A percentile compares a stretch with the other conserved stretches of the same genome.
phyloP scores from a whole-genome alignment of 2,113 vertebrate genomes.

The Sceloporus tristichus region DNA sequence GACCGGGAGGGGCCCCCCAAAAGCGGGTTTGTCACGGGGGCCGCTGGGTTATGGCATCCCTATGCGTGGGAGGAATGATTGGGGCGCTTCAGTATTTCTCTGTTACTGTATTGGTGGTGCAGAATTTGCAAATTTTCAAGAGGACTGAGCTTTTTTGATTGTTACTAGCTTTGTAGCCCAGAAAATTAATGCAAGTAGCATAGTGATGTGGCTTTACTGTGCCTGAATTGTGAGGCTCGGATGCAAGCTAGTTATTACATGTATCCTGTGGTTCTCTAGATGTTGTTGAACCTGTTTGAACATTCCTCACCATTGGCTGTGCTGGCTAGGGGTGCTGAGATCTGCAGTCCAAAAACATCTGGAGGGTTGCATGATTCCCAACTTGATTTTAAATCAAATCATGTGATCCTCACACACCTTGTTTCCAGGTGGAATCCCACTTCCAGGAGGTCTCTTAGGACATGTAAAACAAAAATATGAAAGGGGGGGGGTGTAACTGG shows the following conservation, averaged over 20 bases:
- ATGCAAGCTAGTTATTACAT: neutral
- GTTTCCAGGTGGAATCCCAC: too few relatives aligned
- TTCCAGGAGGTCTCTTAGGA: too few relatives aligned
- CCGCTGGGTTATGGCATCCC: neutral
- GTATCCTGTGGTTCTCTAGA: neutral
- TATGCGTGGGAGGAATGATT: neutral
- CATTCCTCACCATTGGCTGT: neutral
- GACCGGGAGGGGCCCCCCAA: too few relatives aligned
- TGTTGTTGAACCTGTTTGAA: neutral
- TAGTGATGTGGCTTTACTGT: neutral
- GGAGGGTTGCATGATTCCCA: neutral
- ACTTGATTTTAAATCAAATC: too few relatives aligned
- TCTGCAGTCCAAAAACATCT: neutral
- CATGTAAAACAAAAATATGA: too few relatives aligned
- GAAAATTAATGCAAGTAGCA: neutral
- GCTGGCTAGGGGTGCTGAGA: neutral
- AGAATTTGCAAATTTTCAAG: neutral
- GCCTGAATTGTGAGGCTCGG: too few relatives aligned
- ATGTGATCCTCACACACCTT: too few relatives aligned
- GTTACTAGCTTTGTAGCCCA: neutral
- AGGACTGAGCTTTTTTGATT: neutral
- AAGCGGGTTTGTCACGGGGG: too few relatives aligned
- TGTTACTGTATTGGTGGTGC: neutral
- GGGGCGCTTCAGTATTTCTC: neutral
- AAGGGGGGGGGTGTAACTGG: too few relatives aligned